These are phyloP conservation scores for Stegostoma tigrinum DNA, from an alignment of 2,113 vertebrate species.

Conservation along the genomic window DNA sequence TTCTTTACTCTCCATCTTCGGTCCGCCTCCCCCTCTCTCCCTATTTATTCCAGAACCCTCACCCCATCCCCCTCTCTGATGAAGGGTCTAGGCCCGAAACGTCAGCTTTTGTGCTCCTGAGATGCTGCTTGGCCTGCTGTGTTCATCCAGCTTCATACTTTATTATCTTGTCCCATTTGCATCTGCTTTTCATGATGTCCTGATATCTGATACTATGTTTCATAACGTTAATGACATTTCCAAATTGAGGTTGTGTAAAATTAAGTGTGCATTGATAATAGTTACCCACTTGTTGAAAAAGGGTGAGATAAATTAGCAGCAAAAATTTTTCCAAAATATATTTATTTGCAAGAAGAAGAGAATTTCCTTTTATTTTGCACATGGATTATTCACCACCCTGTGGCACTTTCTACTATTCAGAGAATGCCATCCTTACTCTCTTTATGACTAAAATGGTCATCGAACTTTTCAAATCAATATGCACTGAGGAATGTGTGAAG, in stretches of 20 bases:
- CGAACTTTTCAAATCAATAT: slow-evolving; percentile 23
- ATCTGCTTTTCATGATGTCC: neutral
- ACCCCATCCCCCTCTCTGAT: too few relatives aligned
- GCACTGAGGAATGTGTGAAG: neutral
- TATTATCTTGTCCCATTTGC: neutral
- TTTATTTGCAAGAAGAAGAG: neutral
- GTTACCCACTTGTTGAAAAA: neutral
- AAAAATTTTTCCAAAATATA: neutral
- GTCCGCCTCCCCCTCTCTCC: too few relatives aligned
- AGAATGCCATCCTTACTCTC: neutral
- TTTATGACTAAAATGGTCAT: neutral
- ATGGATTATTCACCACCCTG: neutral
- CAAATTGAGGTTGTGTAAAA: neutral
- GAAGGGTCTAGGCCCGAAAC: too few relatives aligned
- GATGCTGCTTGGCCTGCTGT: too few relatives aligned
- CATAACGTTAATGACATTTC: neutral
- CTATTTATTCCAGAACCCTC: too few relatives aligned
- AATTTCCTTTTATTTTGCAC: too few relatives aligned
- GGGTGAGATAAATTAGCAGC: neutral
- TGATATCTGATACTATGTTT: neutral
- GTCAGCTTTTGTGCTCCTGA: too few relatives aligned
- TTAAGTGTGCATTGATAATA: too few relatives aligned
- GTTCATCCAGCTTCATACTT: too few relatives aligned
- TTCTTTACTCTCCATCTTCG: too few relatives aligned
- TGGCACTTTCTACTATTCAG: neutral